phyloP scores from a whole-genome alignment of 2,888 invertebrate genomes.

The Erebia ligea region DNA sequence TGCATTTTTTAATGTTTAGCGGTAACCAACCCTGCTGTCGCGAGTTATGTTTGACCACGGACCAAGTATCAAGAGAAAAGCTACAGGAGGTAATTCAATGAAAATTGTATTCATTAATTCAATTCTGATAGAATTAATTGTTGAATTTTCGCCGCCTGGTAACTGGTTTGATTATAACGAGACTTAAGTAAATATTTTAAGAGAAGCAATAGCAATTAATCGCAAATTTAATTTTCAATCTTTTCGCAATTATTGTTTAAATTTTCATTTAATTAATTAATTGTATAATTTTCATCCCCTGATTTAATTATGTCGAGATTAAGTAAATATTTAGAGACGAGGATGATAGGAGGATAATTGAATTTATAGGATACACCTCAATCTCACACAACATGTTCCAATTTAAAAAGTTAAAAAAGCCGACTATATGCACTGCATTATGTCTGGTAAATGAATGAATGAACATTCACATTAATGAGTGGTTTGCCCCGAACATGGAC shows the following conservation, averaged over 20 bases:
- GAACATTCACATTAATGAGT: too few relatives aligned
- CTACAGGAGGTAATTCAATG: slow-evolving; percentile 7
- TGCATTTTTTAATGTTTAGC: too few relatives aligned
- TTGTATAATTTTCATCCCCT: background rate
- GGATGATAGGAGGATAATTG: too few relatives aligned
- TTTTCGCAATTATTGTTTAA: too few relatives aligned
- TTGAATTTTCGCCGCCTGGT: background rate
- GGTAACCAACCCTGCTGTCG: background rate
- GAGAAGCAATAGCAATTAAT: slow-evolving; percentile 37
- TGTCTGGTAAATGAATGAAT: too few relatives aligned
- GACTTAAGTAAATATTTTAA: slow-evolving; percentile 12
- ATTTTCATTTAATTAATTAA: slow-evolving; percentile 3
- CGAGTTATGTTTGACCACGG: background rate
- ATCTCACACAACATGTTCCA: too few relatives aligned
- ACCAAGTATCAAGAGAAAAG: slow-evolving; percentile 2
- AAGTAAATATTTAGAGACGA: background rate
- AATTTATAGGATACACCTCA: background rate
- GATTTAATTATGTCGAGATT: slow-evolving; percentile 1
- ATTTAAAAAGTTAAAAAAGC: too few relatives aligned
- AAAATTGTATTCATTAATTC: slow-evolving; percentile 11
- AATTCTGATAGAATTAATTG: slow-evolving; percentile 2
- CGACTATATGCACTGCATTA: too few relatives aligned
- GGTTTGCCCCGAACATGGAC: too few relatives aligned
- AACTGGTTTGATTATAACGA: background rate
- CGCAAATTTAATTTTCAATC: slow-evolving; percentile 3